Evolutionary conservation across 1,140 invertebrate species (phyloP).

Genomic region (Hylaeus anthracinus): DNA sequence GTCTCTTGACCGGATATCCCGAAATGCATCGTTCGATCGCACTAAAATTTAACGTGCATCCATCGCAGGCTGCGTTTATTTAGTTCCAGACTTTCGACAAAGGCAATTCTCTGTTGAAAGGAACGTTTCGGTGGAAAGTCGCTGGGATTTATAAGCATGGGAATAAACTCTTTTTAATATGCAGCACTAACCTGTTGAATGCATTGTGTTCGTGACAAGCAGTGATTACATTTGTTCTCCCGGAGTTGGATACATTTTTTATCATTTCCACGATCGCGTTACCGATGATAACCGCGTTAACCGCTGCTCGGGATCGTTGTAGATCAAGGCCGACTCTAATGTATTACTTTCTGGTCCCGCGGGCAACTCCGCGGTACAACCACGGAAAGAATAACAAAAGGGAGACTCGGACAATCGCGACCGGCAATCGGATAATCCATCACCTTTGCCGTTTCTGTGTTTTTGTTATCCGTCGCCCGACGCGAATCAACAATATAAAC

Average conservation of each 20-base stretch:
- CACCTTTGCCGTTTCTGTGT: neutral
- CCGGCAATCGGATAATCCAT: neutral
- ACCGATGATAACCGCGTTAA: slow-evolving; percentile 57
- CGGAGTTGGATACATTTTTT: slow-evolving; percentile 60
- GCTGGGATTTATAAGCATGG: slow-evolving; percentile 63
- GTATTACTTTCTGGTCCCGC: slow-evolving; percentile 21
- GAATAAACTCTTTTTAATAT: slow-evolving; percentile 75
- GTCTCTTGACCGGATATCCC: too few relatives aligned
- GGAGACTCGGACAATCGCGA: slow-evolving; percentile 13
- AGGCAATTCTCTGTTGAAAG: neutral
- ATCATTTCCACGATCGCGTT: slow-evolving; percentile 58
- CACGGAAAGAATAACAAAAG: neutral
- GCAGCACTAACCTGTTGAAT: slow-evolving; percentile 75
- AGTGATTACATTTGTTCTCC: slow-evolving; percentile 74
- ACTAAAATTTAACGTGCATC: too few relatives aligned
- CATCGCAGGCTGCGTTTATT: too few relatives aligned
- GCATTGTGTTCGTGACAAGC: slow-evolving; percentile 74
- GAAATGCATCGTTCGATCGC: too few relatives aligned
- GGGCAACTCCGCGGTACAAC: neutral
- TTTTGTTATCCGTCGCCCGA: neutral
- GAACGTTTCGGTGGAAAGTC: slow-evolving; percentile 30
- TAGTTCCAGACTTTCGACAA: neutral
- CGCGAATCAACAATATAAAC: neutral
- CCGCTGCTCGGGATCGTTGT: slow-evolving; percentile 36
- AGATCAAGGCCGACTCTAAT: slow-evolving; percentile 31